A percentile compares a stretch with the other conserved stretches of the same genome.
Evolutionary conservation across 2,888 invertebrate species (phyloP).

Genomic region (Keiferia lycopersicella): DNA sequence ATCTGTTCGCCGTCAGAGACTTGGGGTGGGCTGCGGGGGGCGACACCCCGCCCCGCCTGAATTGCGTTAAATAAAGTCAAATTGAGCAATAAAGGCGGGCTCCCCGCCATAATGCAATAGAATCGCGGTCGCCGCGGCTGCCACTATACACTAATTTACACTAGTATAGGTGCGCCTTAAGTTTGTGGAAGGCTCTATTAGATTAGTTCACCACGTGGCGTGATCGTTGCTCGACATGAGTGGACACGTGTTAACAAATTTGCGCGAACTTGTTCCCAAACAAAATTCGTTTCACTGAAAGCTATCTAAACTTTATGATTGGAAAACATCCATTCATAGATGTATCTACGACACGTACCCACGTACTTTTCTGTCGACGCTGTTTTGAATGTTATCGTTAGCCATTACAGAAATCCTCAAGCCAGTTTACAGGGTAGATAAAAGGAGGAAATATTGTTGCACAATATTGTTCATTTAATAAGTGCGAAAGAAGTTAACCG

Average conservation of each 20-base stretch:
- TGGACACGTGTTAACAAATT: conserved; percentile 15
- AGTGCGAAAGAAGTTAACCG: conserved; percentile 56
- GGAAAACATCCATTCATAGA: background rate
- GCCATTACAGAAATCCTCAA: background rate
- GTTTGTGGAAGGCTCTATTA: conserved; percentile 31
- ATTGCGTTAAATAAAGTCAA: conserved; percentile 80
- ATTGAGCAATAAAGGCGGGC: conserved; percentile 80
- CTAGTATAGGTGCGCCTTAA: conserved; percentile 38
- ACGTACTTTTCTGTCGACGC: background rate
- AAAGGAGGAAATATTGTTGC: background rate
- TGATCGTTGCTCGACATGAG: background rate
- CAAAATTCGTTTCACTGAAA: background rate
- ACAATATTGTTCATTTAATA: background rate
- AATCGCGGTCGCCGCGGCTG: conserved; percentile 57
- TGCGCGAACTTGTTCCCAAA: background rate
- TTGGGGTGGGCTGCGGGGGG: conserved; percentile 42
- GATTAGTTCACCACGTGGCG: conserved; percentile 27
- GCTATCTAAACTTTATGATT: background rate
- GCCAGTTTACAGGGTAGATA: background rate
- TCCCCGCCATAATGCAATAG: conserved; percentile 74
- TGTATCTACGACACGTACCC: too few relatives aligned
- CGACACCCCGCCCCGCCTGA: conserved; percentile 44
- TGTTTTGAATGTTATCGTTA: background rate
- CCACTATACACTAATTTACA: conserved; percentile 69
- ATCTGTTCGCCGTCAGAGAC: conserved; percentile 74